Base-by-base conservation (phyloP, 2,888 invertebrate genomes). In the Thymelicus acteon region DNA sequence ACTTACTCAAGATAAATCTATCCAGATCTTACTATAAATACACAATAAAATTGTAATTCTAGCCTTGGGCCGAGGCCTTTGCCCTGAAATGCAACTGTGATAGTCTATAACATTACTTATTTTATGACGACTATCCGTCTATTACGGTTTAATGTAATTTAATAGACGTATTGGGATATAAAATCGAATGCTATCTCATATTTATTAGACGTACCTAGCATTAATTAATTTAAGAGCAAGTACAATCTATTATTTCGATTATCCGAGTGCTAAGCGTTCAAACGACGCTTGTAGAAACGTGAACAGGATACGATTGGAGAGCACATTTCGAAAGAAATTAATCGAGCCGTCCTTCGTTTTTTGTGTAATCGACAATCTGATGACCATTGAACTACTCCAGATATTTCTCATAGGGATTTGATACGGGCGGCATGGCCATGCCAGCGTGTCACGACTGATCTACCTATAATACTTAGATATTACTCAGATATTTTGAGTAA, bases 351-450 rank as follows among this genome's bases (percentile, higher is more conserved):
- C 70, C 67, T 71, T 75, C 64, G 68, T 74, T 73, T 72, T 64
- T 40, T 67, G 65, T 63, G 52, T 61, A 58, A 24, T 54, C 47
- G 63, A 60, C 67, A 69, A 72, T 72, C 57, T 40, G 72, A 67
- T 76, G 74, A 75, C 72, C 72, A 72, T 73, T 73, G 69, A 72
- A 74, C 74, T 61, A 73, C 72, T 72, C 60, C 72, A 71, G 72
- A 79, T 78, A 78, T 77, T 80, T 82, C 80, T 80, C 79, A 78
- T 73, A 75, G 75, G 73, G 76, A 85, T 86, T 85, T 75, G 85
- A 81, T 81, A 82, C 80, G 79, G 84, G 72, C 76, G 80, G 82
- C 80, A 76, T 62, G 71, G n/a, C 66, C 61, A 69, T 57, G 69
- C 52, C 61, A 62, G 49, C 67, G 63, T 60, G 73, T 75, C 75